Evolutionary conservation across 2,797 vertebrate species (phyloP).

Genomic region (Clarias laeviceps): DNA sequence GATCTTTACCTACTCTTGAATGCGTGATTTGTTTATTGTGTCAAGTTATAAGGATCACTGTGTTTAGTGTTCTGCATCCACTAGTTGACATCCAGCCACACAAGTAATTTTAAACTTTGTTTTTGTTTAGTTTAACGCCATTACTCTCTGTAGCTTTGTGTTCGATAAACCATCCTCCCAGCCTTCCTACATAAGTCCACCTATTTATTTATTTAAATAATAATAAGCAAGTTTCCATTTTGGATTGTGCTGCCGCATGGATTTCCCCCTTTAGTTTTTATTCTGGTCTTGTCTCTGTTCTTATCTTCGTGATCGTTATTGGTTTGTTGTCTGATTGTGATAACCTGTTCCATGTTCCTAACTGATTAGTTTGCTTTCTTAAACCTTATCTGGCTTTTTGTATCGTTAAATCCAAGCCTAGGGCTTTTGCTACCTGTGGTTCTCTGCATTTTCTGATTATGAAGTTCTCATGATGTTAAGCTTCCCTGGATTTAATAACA

Average conservation of each 20-base stretch:
- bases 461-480: neutral
- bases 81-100: neutral
- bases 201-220: neutral
- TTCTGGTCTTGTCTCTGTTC: neutral
- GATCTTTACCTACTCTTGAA: neutral
- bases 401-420: neutral
- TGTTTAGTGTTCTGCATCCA: neutral
- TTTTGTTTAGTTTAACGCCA: no score
- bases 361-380: neutral
- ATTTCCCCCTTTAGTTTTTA: neutral
- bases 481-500: neutral
- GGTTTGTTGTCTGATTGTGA: neutral
- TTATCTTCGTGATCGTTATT: neutral
- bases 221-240: neutral
- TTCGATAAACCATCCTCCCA: neutral
- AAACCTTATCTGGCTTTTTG: neutral
- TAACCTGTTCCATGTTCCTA: neutral
- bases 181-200: neutral
- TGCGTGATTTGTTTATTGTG: neutral
- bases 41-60: neutral
- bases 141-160: neutral
- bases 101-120: no score
- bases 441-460: neutral
- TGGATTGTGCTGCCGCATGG: neutral
- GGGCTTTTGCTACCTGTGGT: no score